Base-by-base conservation (phyloP, 92 coral and sea anemone genomes). In the Phenganax subtilis region DNA sequence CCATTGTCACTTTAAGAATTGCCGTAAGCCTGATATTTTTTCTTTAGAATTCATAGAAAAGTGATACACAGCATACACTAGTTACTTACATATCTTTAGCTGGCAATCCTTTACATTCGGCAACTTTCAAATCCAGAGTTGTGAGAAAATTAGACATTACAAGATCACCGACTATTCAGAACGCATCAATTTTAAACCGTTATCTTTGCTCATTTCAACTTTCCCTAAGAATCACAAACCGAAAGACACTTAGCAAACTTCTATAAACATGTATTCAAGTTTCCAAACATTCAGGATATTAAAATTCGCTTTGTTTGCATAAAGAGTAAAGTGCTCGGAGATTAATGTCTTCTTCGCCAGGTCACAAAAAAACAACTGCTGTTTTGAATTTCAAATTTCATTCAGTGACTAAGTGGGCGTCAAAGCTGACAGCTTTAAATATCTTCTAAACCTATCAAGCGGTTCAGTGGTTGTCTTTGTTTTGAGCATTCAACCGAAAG, bases 91-190 rank as follows among this genome's bases (percentile, higher is more conserved):
- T 84, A 61, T 96, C 99, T 83, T 90, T 96, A 2, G 89, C 89
- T 9, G 99, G 99, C 0, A 96, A 85, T 28, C 88, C 91, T 87
- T 96, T 96, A 51, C 90, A 94, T 61, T 96, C 99, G 70, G 96
- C 91, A 5, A 96, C 87, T 63, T 91, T 63, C 83, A 79, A 79
- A n/a, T 79, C 83, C 3, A 79, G 71, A n/a, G 83, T 79, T 59
- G 83, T 79, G 53, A 30, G 16, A 53, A 79, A 64, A 29, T 79
- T 65, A 9, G 83, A 63, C 83, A 79, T 79, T 17, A 31, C 64
- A 55, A 14, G n/a, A 25, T 7, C 2, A 25, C n/a, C 2, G 27
- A 7, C 27, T 14, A 59, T 1, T 14, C 7, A 14, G 27, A 59
- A 14, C n/a, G 65, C 65, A 59, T 14, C 10, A 55, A 51, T 79